Conservation (phyloP, 2,113 vertebrate species). For the Notarius lentiginosus region DNA sequence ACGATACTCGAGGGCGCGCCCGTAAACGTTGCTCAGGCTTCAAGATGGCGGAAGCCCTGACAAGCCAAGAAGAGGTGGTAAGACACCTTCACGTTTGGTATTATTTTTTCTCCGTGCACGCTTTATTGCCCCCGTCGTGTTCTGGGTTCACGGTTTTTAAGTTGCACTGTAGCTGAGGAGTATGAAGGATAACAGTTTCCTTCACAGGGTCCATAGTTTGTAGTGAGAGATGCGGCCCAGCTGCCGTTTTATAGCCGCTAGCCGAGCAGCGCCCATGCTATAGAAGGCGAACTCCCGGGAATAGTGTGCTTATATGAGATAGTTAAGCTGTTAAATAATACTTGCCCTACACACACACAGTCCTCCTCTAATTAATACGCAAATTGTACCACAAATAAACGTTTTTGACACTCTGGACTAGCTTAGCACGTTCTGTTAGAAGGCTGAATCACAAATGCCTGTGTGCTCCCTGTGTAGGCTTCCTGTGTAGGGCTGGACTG, state of each 20-base stretch:
- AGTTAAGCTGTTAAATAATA: background rate
- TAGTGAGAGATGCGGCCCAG: constrained; percentile 24
- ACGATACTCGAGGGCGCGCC: constrained; percentile 58
- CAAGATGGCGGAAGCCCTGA: constrained; percentile 84
- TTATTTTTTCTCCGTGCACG: background rate
- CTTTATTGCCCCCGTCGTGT: background rate
- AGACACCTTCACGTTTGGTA: constrained; percentile 57
- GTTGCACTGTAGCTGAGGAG: background rate
- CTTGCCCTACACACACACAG: too few relatives aligned
- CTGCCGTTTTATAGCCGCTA: constrained; percentile 18
- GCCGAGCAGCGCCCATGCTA: background rate
- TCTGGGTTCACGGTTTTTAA: background rate
- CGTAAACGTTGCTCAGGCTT: constrained; percentile 76
- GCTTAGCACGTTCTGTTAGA: background rate
- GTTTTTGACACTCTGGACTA: background rate
- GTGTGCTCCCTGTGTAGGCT: background rate
- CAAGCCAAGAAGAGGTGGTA: constrained; percentile 79
- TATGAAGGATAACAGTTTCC: too few relatives aligned
- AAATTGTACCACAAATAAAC: background rate
- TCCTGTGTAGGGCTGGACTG: background rate
- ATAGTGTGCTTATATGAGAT: background rate
- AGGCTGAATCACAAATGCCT: background rate
- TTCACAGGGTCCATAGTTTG: too few relatives aligned
- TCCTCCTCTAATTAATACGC: background rate
- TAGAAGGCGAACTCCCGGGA: background rate